Evolutionary conservation across 2,888 invertebrate genomes (phyloP).

Genomic region (Ormyrus nitidulus): DNA sequence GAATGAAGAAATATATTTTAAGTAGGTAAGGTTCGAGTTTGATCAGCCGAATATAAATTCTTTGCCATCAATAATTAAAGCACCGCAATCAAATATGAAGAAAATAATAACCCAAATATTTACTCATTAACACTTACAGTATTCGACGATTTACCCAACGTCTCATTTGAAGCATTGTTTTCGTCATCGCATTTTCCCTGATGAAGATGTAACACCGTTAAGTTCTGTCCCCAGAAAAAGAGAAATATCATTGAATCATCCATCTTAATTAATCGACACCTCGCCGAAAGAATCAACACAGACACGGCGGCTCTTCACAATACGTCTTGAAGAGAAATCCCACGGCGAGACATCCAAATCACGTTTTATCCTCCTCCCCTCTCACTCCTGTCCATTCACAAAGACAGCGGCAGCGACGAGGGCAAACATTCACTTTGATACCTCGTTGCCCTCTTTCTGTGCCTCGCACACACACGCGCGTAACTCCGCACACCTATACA

Average conservation of each 20-base stretch:
- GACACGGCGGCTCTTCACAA: constrained; percentile 3
- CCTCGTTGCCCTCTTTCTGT: background rate
- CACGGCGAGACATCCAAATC: constrained; percentile 40
- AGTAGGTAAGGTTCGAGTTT: too few relatives aligned
- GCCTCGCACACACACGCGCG: background rate
- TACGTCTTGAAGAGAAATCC: constrained; percentile 42
- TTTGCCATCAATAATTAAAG: too few relatives aligned
- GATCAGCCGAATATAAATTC: too few relatives aligned
- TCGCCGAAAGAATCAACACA: background rate
- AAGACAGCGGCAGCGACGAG: background rate
- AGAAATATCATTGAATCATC: constrained; percentile 23
- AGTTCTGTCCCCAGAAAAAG: background rate
- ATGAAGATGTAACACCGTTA: too few relatives aligned
- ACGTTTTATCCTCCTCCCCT: constrained; percentile 14
- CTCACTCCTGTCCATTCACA: background rate
- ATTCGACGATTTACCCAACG: background rate
- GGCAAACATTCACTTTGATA: constrained; percentile 29
- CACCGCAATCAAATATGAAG: too few relatives aligned
- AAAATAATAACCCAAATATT: too few relatives aligned
- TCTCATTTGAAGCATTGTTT: background rate
- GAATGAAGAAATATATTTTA: too few relatives aligned
- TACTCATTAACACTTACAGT: too few relatives aligned
- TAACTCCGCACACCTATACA: background rate
- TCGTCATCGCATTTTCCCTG: background rate
- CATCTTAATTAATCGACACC: constrained; percentile 45